Percentiles rank a stretch among this genome's conserved stretches.
Evolutionary conservation across 2,797 vertebrate genomes (phyloP).

Genomic region (Tinamus major): DNA sequence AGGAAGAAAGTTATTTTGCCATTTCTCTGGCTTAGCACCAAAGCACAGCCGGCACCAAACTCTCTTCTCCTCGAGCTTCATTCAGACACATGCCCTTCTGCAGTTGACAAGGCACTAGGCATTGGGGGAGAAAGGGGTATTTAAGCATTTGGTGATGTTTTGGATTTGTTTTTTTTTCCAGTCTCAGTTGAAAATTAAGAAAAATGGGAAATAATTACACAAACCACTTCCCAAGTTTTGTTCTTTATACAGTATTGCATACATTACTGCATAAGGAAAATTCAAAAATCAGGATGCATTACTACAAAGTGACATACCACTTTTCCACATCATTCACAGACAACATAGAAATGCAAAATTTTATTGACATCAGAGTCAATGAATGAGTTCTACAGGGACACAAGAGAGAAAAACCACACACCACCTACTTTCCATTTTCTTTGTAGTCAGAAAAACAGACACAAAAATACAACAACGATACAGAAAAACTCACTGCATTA

Average conservation of each 20-base stretch:
- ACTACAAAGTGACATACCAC: rapidly evolving
- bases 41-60: neutral
- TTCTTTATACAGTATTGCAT: neutral
- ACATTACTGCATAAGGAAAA: neutral
- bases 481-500: neutral
- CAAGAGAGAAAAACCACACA: neutral
- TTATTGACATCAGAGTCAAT: neutral
- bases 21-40: neutral
- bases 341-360: neutral
- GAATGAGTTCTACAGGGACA: neutral
- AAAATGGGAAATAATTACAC: neutral
- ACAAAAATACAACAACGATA: neutral
- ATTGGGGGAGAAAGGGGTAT: rapidly evolving
- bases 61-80: neutral
- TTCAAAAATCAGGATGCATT: neutral
- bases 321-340: neutral
- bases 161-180: neutral
- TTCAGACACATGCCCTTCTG: neutral
- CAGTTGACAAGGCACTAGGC: neutral
- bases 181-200: neutral
- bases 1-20: neutral
- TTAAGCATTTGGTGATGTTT: neutral
- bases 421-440: neutral
- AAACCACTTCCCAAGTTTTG: neutral
- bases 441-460: neutral